Conservation (phyloP, 1,140 invertebrate species). For the Pollicipes pollicipes region DNA sequence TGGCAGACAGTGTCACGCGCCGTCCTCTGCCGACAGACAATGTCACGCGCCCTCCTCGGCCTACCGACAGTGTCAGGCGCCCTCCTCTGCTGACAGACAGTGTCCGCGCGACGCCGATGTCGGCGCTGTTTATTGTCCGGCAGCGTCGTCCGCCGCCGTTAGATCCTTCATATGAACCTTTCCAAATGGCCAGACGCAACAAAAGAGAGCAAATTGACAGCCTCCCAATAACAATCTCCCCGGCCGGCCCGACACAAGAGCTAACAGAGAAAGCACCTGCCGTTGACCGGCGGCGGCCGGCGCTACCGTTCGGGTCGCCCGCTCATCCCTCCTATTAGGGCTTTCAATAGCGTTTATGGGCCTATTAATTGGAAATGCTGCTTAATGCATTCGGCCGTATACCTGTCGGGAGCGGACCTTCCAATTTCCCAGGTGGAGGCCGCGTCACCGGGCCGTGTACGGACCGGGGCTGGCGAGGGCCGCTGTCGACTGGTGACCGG, state of each 20-base stretch:
- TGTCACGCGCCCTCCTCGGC: too few species aligned
- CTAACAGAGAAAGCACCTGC: background rate
- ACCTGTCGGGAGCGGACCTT: background rate
- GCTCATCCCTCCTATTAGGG: background rate
- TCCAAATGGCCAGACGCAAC: background rate
- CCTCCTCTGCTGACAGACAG: too few species aligned
- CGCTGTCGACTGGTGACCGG: too few species aligned
- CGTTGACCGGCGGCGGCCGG: background rate
- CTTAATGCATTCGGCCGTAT: conserved; percentile 3
- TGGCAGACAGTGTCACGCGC: too few species aligned
- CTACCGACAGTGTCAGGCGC: too few species aligned
- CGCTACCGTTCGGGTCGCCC: background rate
- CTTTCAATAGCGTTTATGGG: too few species aligned
- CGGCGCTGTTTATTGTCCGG: conserved; percentile 11
- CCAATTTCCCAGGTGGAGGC: background rate
- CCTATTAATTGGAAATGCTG: background rate
- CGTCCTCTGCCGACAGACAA: too few species aligned
- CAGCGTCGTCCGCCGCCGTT: background rate
- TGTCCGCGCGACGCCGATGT: too few species aligned
- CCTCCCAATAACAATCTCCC: conserved; percentile 3
- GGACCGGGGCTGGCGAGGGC: too few species aligned
- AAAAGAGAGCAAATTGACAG: conserved; percentile 5
- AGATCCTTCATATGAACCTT: background rate
- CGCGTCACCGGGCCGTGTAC: too few species aligned
- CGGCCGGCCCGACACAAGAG: background rate